A percentile compares a stretch with the other conserved stretches of the same genome.
Conservation (phyloP, 2,797 vertebrate species). For the Eulemur mongoz region DNA sequence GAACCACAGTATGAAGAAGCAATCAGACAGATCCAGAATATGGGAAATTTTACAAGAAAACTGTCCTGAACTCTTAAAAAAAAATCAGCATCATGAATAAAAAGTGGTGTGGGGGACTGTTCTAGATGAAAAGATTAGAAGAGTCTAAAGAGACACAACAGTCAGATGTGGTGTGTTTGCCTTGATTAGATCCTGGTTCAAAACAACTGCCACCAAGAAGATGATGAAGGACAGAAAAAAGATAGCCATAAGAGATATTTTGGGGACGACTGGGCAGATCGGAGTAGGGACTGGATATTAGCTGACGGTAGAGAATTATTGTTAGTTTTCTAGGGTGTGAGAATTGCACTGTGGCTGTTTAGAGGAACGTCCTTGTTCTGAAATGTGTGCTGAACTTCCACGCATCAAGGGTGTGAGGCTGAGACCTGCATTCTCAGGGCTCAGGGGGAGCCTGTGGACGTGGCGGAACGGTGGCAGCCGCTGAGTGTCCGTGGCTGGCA, state of each 20-base stretch:
- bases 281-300: background rate
- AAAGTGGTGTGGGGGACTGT: background rate
- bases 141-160: background rate
- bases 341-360: background rate
- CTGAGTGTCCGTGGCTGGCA: background rate
- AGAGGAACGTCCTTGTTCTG: background rate
- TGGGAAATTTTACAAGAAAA: background rate
- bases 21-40: background rate
- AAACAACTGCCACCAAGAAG: background rate
- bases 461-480: background rate
- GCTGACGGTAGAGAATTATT: background rate
- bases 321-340: background rate
- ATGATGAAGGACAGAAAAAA: background rate
- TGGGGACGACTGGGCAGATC: background rate
- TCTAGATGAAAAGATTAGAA: background rate
- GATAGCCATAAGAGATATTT: background rate
- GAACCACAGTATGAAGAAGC: background rate
- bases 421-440: background rate
- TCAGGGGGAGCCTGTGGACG: background rate
- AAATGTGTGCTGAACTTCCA: background rate
- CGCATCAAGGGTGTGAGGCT: rapidly evolving
- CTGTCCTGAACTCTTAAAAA: background rate
- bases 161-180: background rate
- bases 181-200: background rate
- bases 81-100: background rate